These are phyloP conservation scores for Drosophila sp. DNA, from an alignment of 1,140 invertebrate genomes.

Conservation along the genomic window DNA sequence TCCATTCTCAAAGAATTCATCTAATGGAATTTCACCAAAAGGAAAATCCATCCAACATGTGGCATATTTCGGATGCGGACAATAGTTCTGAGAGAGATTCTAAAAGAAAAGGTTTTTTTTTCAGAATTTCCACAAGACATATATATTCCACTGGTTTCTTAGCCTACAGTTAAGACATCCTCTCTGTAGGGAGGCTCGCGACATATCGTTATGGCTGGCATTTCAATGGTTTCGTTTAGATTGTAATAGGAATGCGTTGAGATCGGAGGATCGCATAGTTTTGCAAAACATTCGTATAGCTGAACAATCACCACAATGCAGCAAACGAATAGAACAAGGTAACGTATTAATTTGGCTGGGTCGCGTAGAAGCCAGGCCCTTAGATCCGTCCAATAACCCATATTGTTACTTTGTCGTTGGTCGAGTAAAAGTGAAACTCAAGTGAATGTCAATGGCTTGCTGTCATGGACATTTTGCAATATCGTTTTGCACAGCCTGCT, in stretches of 20 bases:
- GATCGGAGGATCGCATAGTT: conserved; percentile 85
- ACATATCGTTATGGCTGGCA: conserved; percentile 87
- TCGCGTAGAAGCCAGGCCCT: conserved; percentile 71
- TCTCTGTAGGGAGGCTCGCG: conserved; percentile 86
- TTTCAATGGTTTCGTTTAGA: conserved; percentile 86
- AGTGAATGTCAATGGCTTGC: conserved; percentile 46
- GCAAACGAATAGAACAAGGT: conserved; percentile 74
- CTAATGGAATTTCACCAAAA: conserved; percentile 83
- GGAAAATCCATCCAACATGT: conserved; percentile 85
- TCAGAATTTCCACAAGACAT: no score
- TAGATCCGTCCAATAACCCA: conserved; percentile 78
- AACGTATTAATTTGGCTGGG: conserved; percentile 78
- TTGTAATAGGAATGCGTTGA: conserved; percentile 86
- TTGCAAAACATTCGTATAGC: conserved; percentile 85
- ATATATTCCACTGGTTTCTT: not conserved
- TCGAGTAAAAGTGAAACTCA: conserved; percentile 52
- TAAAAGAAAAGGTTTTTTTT: conserved; percentile 13
- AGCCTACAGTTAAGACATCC: conserved; percentile 84
- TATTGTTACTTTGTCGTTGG: conserved; percentile 22
- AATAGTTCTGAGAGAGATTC: conserved; percentile 54
- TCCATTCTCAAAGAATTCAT: conserved; percentile 84
- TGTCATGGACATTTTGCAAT: conserved; percentile 35
- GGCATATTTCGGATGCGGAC: conserved; percentile 83
- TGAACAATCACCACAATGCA: conserved; percentile 78
- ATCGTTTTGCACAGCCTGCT: conserved; percentile 47